Evolutionary conservation across 2,113 vertebrate genomes (phyloP), one percentile per base, ranked within the genome.

Genomic region (Stegastes partitus): DNA sequence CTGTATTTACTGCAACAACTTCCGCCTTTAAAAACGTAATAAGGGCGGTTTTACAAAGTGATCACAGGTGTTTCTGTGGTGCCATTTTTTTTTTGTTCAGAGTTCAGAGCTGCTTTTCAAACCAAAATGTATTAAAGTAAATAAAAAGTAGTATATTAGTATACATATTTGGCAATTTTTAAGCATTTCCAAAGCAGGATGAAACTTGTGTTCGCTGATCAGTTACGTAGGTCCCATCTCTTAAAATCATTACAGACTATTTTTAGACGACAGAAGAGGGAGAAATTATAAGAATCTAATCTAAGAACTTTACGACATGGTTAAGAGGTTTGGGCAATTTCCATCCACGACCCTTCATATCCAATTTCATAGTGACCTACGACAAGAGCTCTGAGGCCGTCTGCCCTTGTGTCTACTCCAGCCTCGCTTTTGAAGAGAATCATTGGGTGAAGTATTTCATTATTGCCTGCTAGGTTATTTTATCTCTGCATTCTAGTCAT

Each of bases 331-430:
- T 53, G 31, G 51, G 42, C 68, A 69, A 83, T 80, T 69, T 57
- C 59, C 45, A 50, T 57, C 22, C 50, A 16, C 61, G 58, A 77
- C 47, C 68, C 63, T 68, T 75, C 34, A 81, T 72, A 82, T 74
- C 19, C 61, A 31, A 71, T 87, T 69, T 89, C 28, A 55, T 25
- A 62, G 26, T 82, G 68, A 74, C 61, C 59, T n/a, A 67, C 1
- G 4, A 66, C 50, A 34, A 68, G 57, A 59, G 67, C 56, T 67
- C 55, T n/a, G 22, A 45, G 47, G 23, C 61, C 16, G 54, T 83
- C 71, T 77, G 74, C 39, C 56, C 79, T 90, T 73, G 59, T 45
- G 55, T 58, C 64, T 49, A 70, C 54, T 67, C 21, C 39, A 59
- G 14, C 45, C 64, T 71, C 68, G 50, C 21, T 63, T 68, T 76